These are phyloP conservation scores for Sarcophaga caerulescens DNA, from an alignment of 2,888 invertebrate genomes.

Conservation along the genomic window DNA sequence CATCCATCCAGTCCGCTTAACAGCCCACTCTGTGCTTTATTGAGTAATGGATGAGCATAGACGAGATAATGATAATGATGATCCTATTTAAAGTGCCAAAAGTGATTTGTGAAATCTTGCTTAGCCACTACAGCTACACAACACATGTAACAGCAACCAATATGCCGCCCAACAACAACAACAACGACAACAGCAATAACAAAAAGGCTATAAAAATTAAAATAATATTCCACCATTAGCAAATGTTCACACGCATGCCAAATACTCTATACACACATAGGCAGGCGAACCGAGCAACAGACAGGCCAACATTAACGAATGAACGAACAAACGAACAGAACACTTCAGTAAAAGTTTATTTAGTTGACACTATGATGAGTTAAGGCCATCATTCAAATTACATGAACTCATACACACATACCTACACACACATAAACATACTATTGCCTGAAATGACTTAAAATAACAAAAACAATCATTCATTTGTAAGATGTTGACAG, in stretches of 20 bases:
- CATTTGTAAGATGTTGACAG: constrained; percentile 1
- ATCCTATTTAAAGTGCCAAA: constrained; percentile 68
- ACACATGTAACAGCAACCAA: neutral
- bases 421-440: neutral
- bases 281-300: neutral
- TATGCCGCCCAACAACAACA: neutral
- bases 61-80: constrained; percentile 54
- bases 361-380: constrained; percentile 64
- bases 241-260: constrained; percentile 30
- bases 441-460: too few species aligned
- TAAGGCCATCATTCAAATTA: constrained; percentile 66
- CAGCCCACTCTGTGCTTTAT: constrained; percentile 57
- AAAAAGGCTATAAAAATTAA: constrained; percentile 59
- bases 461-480: neutral
- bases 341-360: constrained; percentile 4
- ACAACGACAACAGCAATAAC: neutral
- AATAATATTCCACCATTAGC: constrained; percentile 62
- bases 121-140: constrained; percentile 9
- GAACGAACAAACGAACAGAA: too few species aligned
- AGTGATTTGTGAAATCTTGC: constrained; percentile 65
- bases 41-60: constrained; percentile 21
- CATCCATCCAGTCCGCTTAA: neutral
- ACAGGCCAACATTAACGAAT: constrained; percentile 16
- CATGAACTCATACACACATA: constrained; percentile 15
- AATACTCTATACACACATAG: neutral